Evolutionary conservation across 2,888 invertebrate species (phyloP).

Genomic region (Epinotia demarniana): DNA sequence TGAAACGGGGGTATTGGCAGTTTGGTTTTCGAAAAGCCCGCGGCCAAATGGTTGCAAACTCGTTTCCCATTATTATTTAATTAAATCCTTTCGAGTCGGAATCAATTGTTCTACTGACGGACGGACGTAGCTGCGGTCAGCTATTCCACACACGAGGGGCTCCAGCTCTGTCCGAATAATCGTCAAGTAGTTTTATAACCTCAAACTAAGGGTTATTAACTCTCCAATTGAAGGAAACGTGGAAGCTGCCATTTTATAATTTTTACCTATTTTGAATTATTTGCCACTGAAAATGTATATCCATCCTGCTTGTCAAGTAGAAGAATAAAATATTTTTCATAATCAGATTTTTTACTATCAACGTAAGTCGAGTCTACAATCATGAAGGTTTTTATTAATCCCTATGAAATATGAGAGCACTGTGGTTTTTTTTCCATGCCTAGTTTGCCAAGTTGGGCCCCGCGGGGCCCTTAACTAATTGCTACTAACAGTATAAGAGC

Average conservation of each 20-base stretch:
- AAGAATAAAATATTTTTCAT: not conserved
- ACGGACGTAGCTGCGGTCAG: conserved; percentile 64
- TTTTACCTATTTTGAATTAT: not conserved
- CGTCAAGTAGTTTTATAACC: conserved; percentile 14
- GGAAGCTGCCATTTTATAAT: not conserved
- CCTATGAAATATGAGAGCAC: not conserved
- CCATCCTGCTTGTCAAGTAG: not conserved
- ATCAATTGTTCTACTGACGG: conserved; percentile 65
- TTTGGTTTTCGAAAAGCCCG: not conserved
- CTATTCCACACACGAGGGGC: conserved; percentile 43
- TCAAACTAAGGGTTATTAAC: conserved; percentile 19
- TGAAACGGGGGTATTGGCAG: not conserved
- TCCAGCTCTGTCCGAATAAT: conserved; percentile 20
- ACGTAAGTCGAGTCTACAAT: not conserved
- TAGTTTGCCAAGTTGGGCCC: too few relatives aligned
- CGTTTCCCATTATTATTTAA: conserved; percentile 50
- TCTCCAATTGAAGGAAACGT: not conserved
- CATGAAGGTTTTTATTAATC: not conserved
- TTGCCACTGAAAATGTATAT: not conserved
- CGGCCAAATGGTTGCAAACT: conserved; percentile 9
- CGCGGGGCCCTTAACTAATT: too few relatives aligned
- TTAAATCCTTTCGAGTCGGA: conserved; percentile 53
- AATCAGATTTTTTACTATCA: not conserved
- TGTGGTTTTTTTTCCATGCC: too few relatives aligned
- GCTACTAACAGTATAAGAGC: too few relatives aligned